Evolutionary conservation across 2,113 vertebrate genomes (phyloP).

Genomic region (Platichthys flesus): DNA sequence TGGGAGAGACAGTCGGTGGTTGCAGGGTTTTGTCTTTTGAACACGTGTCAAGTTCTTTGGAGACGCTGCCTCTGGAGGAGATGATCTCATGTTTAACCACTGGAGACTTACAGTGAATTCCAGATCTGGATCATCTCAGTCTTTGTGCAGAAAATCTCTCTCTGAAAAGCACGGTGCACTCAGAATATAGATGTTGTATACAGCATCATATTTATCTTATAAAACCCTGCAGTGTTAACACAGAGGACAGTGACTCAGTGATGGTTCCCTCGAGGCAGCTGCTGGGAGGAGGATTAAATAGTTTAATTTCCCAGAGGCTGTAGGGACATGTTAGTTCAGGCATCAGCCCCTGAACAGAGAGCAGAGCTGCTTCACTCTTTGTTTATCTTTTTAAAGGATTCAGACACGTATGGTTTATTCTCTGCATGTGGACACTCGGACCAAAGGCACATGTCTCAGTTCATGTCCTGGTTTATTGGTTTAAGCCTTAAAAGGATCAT

Average conservation of each 20-base stretch:
- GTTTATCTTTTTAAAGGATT: background rate
- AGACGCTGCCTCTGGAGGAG: constrained; percentile 53
- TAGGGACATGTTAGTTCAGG: background rate
- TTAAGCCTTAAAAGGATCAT: background rate
- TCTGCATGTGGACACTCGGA: background rate
- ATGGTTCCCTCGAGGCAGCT: background rate
- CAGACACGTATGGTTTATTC: background rate
- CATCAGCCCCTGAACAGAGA: background rate
- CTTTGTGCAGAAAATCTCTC: background rate
- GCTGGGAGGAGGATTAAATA: background rate
- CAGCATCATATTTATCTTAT: background rate
- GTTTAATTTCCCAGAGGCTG: background rate
- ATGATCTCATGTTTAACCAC: constrained; percentile 70
- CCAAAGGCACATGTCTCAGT: background rate
- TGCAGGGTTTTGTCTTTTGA: constrained; percentile 7
- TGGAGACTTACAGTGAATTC: constrained; percentile 45
- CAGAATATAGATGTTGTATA: background rate
- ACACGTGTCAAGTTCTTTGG: constrained; percentile 38
- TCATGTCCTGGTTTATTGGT: background rate
- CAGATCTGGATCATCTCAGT: constrained; percentile 36
- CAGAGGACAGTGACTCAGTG: background rate
- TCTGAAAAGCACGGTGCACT: background rate
- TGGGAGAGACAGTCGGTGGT: background rate
- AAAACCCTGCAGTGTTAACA: no score
- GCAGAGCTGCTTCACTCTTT: background rate